Evolutionary conservation across 2,888 invertebrate genomes (phyloP).

Genomic region (Drosophila seclusa): DNA sequence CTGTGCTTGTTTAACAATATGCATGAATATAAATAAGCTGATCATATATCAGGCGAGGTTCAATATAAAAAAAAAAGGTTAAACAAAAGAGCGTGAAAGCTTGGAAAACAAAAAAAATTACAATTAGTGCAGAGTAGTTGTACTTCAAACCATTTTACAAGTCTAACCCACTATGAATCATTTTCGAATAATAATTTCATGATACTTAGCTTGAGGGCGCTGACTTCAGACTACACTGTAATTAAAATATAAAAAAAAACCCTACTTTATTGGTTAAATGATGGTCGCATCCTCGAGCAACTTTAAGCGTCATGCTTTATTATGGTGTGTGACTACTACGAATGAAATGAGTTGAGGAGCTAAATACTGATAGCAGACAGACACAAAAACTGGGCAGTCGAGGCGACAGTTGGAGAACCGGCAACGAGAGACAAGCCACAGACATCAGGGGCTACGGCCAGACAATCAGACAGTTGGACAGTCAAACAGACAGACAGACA

Average conservation of each 20-base stretch:
- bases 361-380: conserved; percentile 7
- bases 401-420: conserved; percentile 5
- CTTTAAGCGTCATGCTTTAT: conserved; percentile 12
- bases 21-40: conserved; percentile 21
- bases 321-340: conserved; percentile 37
- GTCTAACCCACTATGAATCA: background rate
- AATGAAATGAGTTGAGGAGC: conserved; percentile 20
- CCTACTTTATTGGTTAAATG: background rate
- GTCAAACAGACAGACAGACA: conserved; percentile 1
- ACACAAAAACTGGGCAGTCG: conserved; percentile 5
- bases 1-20: conserved; percentile 10
- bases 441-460: conserved; percentile 13
- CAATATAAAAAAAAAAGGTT: conserved; percentile 13
- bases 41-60: conserved; percentile 27
- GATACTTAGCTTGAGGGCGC: conserved; percentile 7
- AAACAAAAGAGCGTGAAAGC: background rate
- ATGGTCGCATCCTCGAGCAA: conserved; percentile 9
- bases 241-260: conserved; percentile 23
- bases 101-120: background rate
- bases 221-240: conserved; percentile 26
- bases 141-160: background rate
- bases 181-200: background rate
- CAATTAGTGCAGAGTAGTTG: background rate
- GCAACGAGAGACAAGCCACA: conserved; percentile 32
- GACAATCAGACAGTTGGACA: conserved; percentile 5